These are phyloP conservation scores for Notechis scutatus DNA, from an alignment of 2,113 vertebrate species.

Conservation along the genomic window DNA sequence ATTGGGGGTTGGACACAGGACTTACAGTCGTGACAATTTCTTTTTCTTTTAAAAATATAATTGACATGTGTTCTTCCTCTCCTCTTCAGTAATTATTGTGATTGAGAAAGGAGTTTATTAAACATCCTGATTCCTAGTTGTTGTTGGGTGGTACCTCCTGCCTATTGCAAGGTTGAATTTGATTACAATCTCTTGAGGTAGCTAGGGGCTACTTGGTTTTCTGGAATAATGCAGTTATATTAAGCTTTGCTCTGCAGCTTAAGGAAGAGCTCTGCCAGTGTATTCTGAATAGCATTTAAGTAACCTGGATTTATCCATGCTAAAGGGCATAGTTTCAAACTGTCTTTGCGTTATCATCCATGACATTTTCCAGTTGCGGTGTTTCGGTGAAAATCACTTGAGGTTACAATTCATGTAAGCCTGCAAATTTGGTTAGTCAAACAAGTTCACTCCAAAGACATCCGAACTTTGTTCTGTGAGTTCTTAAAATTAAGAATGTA, in stretches of 20 bases:
- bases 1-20: not conserved
- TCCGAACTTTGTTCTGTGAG: not conserved
- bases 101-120: conserved; percentile 31
- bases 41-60: conserved; percentile 36
- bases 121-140: conserved; percentile 36
- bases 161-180: conserved; percentile 27
- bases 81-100: conserved; percentile 42
- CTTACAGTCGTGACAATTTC: not conserved
- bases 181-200: conserved; percentile 46
- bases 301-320: conserved; percentile 41
- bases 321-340: conserved; percentile 49
- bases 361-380: conserved; percentile 16
- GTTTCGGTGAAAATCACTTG: not conserved
- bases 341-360: conserved; percentile 35
- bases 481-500: not conserved
- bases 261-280: not conserved
- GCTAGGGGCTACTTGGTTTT: conserved; percentile 51
- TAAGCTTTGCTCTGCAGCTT: conserved; percentile 43
- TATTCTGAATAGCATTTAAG: not conserved
- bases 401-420: conserved; percentile 4
- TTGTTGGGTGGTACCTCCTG: too few species aligned
- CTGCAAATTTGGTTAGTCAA: conserved; percentile 11
- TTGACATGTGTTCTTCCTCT: not conserved
- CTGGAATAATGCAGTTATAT: conserved; percentile 47
- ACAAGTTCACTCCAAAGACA: conserved; percentile 6